Evolutionary conservation across 2,888 invertebrate species (phyloP).

Genomic region (Phragmatobia fuliginosa): DNA sequence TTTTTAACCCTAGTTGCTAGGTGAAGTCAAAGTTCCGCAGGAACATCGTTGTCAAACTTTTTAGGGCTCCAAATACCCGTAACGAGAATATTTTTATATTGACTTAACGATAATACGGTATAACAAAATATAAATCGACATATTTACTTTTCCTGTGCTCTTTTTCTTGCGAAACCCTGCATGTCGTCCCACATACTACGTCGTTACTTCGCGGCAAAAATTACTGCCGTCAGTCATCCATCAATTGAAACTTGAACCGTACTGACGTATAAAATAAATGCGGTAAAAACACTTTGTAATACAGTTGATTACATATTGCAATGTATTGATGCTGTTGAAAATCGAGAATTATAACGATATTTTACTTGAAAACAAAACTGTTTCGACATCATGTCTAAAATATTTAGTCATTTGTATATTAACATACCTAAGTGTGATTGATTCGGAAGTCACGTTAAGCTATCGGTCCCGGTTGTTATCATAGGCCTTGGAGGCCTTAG

Average conservation of each 20-base stretch:
- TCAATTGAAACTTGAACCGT: slow-evolving; percentile 49
- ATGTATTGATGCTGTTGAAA: background rate
- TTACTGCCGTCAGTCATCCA: slow-evolving; percentile 52
- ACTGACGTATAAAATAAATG: slow-evolving; percentile 32
- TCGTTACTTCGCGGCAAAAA: slow-evolving; percentile 47
- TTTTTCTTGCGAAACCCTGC: slow-evolving; percentile 61
- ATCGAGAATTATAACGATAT: background rate
- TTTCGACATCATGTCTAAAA: background rate
- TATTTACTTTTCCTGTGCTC: slow-evolving; percentile 55
- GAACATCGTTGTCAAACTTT: no score
- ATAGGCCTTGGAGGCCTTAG: no score
- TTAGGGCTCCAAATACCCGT: no score
- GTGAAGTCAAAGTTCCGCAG: no score
- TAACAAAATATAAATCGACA: slow-evolving; percentile 22
- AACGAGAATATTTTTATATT: slow-evolving; percentile 16
- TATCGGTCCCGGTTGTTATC: no score
- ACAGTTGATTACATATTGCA: slow-evolving; percentile 3
- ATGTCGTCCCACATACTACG: slow-evolving; percentile 61
- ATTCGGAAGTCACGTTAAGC: no score
- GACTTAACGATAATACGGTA: slow-evolving; percentile 12
- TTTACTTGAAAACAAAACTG: background rate
- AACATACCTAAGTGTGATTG: no score
- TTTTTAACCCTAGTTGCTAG: no score
- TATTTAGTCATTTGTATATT: background rate
- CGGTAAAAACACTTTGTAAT: slow-evolving; percentile 1